These are phyloP conservation scores for Choloepus hoffmanni DNA, from an alignment of 2,113 vertebrate species.

Conservation along the genomic window DNA sequence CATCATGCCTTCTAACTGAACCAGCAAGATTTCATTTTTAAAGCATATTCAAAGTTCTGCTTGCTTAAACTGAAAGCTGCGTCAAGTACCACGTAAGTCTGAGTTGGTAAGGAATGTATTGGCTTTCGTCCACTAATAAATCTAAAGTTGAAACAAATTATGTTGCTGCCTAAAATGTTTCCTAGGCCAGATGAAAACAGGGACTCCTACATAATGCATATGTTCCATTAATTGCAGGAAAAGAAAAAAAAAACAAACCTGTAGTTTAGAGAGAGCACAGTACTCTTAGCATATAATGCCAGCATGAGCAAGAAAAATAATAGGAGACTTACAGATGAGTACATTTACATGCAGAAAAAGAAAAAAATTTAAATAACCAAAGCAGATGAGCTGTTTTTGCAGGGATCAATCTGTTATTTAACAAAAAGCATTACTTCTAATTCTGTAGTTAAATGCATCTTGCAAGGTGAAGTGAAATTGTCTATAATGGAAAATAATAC, in stretches of 20 bases:
- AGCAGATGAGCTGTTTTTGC: slow-evolving; percentile 69
- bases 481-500: slow-evolving; percentile 51
- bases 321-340: slow-evolving; percentile 61
- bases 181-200: slow-evolving; percentile 68
- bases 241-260: slow-evolving; percentile 56
- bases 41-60: slow-evolving; percentile 72
- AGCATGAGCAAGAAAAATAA: slow-evolving; percentile 45
- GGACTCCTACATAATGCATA: slow-evolving; percentile 57
- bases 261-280: background rate
- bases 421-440: slow-evolving; percentile 66
- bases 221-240: slow-evolving; percentile 71
- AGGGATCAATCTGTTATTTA: slow-evolving; percentile 74
- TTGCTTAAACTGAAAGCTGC: slow-evolving; percentile 73
- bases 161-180: slow-evolving; percentile 62
- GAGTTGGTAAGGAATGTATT: slow-evolving; percentile 62
- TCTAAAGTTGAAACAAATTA: slow-evolving; percentile 79
- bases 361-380: slow-evolving; percentile 71
- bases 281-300: slow-evolving; percentile 32
- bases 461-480: slow-evolving; percentile 68
- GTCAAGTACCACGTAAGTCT: slow-evolving; percentile 59
- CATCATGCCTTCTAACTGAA: slow-evolving; percentile 50
- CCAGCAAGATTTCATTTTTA: slow-evolving; percentile 68
- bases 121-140: slow-evolving; percentile 74
- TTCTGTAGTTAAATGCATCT: slow-evolving; percentile 71
- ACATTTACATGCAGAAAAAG: slow-evolving; percentile 49